Evolutionary conservation across 2,888 invertebrate species (phyloP), one percentile per base, ranked within the genome.

Genomic region (Limnephilus auricula): DNA sequence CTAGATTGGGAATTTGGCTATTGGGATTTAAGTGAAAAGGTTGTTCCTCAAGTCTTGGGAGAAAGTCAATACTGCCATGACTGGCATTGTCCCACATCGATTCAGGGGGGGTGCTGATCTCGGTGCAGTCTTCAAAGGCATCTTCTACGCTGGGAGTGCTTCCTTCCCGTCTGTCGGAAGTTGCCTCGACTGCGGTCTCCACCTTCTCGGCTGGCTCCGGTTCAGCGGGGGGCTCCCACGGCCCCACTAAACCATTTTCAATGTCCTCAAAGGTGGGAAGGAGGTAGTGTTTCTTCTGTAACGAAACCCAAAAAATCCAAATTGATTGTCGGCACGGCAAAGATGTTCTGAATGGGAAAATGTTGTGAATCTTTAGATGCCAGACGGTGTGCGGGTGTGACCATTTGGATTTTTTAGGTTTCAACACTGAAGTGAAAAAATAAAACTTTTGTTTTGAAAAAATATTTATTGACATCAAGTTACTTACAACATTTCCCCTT

Each of bases 301-400:
- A 92, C 65, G 78, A 65, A 89, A 90, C 87, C 80, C 79, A 85
- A 40, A 84, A 40, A 78, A 88, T 88, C 87, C 87, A 78, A 88
- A 86, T 86, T 86, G 31, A 65, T 65, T n/a, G 50, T n/a, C 86
- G 50, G 45, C 30, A 31, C 30, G 15, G 30, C 86, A 86, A 50
- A 85, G 34, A 78, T 32, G 87, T 80, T 79, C 84, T 90, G 90
- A 80, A 80, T 90, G 90, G 87, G 90, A 90, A 90, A 90, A 90
- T 87, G 85, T 90, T 85, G 87, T 12, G 84, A 84, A 37, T 40
- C 89, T 79, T 79, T n/a, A 89, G 40, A 37, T 79, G 80, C 32
- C 79, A 78, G 65, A 65, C 15, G 31, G 37, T n/a, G 2, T 40
- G 80, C 80, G 13, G 5, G 18, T 65, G 32, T 25, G 32, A 89